phyloP scores from a whole-genome alignment of 2,888 invertebrate genomes.

The Ctenicera cuprea region DNA sequence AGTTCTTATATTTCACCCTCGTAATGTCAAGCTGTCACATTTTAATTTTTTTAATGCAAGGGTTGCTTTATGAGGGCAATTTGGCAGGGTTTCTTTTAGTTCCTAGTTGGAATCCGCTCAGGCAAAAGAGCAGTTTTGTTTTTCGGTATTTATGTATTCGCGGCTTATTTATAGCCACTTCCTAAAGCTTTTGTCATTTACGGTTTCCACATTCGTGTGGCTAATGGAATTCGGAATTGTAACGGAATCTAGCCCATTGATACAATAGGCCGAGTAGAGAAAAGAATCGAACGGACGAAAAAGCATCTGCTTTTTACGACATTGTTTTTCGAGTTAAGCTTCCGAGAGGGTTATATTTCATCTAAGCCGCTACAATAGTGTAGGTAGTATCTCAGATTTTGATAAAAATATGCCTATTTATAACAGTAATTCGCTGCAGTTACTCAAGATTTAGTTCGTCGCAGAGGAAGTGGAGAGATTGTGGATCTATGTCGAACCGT shows the following conservation, averaged over 20 bases:
- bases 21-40: neutral
- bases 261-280: neutral
- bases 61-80: neutral
- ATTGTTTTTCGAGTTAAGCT: constrained; percentile 35
- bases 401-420: constrained; percentile 34
- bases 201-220: constrained; percentile 15
- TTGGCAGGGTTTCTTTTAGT: neutral
- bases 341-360: constrained; percentile 34
- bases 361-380: constrained; percentile 9
- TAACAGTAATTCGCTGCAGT: constrained; percentile 25
- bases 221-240: constrained; percentile 36
- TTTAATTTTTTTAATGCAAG: constrained; percentile 11
- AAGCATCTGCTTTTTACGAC: constrained; percentile 44
- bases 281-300: constrained; percentile 29
- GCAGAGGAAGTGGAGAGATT: constrained; percentile 12
- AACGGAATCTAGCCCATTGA: constrained; percentile 22
- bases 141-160: constrained; percentile 4
- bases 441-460: constrained; percentile 27
- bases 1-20: neutral
- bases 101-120: neutral
- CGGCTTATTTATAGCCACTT: constrained; percentile 32
- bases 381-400: constrained; percentile 17
- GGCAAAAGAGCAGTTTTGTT: constrained; percentile 6
- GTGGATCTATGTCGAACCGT: constrained; percentile 28
- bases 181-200: constrained; percentile 27